Evolutionary conservation across 2,113 vertebrate species (phyloP), one percentile per base, ranked within the genome.

Genomic region (Microcebus lehilahytsara): DNA sequence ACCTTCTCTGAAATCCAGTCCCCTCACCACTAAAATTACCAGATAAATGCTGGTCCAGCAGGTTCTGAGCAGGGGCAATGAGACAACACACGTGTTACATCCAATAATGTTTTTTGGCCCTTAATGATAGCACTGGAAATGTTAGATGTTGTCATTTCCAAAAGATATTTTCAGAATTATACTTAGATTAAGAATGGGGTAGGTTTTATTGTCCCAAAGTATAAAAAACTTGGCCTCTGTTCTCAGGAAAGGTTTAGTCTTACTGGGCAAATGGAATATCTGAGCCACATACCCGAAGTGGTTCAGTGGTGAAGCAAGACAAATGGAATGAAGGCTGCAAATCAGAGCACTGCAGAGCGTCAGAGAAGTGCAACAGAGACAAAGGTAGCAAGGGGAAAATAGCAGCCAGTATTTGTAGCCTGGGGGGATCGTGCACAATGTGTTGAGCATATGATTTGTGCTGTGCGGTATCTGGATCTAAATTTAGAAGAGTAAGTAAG

Each of bases 351-450:
- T 30, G 0, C 13, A 66, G 58, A 75, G 42, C 22, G 69, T 16
- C 51, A 42, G 51, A 66, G 37, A 32, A 51, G 8, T 42, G 23
- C 42, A 46, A 46, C 4, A 32, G 49, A 22, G 42, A 17, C 34
- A 12, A 13, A 81, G 5, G 25, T 13, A 27, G 64, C 42, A 56
- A 30, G 20, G 46, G 20, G 40, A 2, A 67, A 72, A 20, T 5
- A 58, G 37, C n/a, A 56, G 20, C 12, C 62, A 42, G 0, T 53
- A 11, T 23, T 25, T 30, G 30, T 53, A 6, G n/a, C 7, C 8
- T 46, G 14, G 23, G 20, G 9, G 8, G n/a, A 6, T 27, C 5
- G 0, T 1, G 1, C 13, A 2, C 1, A 0, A 19, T 20, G 32
- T 49, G 32, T 11, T 62, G 40, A 30, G 5, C 4, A 4, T 11